Conservation (phyloP, 2,888 invertebrate species). For the Panzeria rudis region DNA sequence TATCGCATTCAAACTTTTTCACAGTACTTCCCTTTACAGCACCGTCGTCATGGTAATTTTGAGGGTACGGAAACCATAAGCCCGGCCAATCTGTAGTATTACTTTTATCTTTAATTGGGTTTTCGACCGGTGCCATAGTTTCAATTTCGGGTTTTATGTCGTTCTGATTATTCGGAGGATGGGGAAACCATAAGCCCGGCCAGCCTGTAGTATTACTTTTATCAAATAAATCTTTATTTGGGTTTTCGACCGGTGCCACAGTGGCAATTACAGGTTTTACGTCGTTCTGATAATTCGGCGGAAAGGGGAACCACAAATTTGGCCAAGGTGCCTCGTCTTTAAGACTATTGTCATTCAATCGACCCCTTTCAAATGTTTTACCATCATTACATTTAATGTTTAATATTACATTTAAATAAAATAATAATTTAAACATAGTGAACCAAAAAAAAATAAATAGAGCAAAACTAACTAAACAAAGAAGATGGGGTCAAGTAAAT, state of each 20-base stretch:
- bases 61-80: constrained; percentile 75
- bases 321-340: constrained; percentile 78
- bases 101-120: neutral
- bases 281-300: constrained; percentile 54
- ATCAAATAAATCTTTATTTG: neutral
- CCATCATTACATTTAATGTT: constrained; percentile 34
- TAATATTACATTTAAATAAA: constrained; percentile 53
- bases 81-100: constrained; percentile 69
- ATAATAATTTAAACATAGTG: constrained; percentile 72
- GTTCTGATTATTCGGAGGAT: constrained; percentile 62
- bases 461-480: constrained; percentile 62
- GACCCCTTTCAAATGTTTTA: constrained; percentile 43
- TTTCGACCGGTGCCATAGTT: constrained; percentile 37
- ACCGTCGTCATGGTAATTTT: constrained; percentile 43
- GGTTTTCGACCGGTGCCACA: constrained; percentile 30
- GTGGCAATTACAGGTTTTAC: constrained; percentile 34
- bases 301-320: constrained; percentile 83
- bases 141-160: constrained; percentile 19
- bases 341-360: constrained; percentile 17
- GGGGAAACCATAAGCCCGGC: constrained; percentile 83
- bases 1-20: constrained; percentile 85
- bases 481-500: too few species aligned
- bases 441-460: constrained; percentile 67
- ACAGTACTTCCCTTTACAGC: neutral
- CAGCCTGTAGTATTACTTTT: constrained; percentile 75